phyloP scores from a whole-genome alignment of 2,113 vertebrate genomes.

The Paedocypris sp. region DNA sequence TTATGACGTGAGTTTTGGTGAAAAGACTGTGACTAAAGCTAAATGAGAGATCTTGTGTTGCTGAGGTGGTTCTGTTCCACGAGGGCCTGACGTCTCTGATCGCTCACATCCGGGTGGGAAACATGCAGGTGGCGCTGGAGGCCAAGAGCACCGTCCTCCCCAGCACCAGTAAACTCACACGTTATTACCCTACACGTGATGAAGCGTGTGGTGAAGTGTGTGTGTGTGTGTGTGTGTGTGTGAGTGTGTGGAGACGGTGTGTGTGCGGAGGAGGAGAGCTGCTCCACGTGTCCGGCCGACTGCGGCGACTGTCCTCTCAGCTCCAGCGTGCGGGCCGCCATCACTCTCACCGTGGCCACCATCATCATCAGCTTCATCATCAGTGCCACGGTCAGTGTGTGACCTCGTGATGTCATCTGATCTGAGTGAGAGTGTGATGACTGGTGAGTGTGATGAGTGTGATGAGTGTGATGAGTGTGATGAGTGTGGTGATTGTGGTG shows the following conservation, averaged over 20 bases:
- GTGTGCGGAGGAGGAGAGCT: conserved; percentile 58
- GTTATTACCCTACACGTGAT: no score
- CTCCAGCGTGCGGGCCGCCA: conserved; percentile 54
- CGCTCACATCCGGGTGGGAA: conserved; percentile 62
- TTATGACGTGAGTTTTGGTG: not conserved
- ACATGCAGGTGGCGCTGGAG: conserved; percentile 62
- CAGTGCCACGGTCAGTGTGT: no score
- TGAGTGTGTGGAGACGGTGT: conserved; percentile 61
- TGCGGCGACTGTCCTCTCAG: conserved; percentile 65
- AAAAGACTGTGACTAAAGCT: no score
- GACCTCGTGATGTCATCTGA: no score
- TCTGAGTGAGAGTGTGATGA: no score
- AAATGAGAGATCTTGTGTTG: no score
- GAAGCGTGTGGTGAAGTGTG: no score
- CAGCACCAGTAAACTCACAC: no score
- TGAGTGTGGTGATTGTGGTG: no score
- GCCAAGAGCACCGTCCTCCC: no score
- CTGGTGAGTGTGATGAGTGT: no score
- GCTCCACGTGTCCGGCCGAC: conserved; percentile 62
- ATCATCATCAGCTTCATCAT: conserved; percentile 63
- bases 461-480: no score
- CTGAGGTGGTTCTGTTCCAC: conserved; percentile 60
- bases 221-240: conserved; percentile 9
- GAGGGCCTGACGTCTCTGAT: conserved; percentile 62
- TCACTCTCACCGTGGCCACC: conserved; percentile 56